Base-by-base conservation (phyloP, 92 coral and sea anemone species). In the Umimayanthus chanpuru region DNA sequence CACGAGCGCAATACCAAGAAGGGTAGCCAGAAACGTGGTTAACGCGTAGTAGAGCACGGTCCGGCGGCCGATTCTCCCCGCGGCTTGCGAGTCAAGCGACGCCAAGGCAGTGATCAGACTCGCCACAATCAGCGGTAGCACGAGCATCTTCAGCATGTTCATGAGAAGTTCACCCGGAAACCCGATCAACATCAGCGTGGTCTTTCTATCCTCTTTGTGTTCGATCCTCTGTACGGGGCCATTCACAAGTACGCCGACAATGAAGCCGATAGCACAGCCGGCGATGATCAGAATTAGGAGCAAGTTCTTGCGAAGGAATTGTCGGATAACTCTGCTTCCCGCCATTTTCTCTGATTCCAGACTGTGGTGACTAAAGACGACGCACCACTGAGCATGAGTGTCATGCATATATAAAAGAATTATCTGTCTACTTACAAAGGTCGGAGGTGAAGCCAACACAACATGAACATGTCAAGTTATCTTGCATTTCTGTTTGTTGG, bases 241-340 rank as follows among this genome's bases (percentile, higher is more conserved):
- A 79, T 96, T 96, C 16, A 89, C 91, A 10, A 93, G 74, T 15
- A 92, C 86, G 28, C 98, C 98, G 41, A 94, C 66, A 23, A 96
- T 90, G 82, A 96, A 96, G 18, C 98, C 98, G 76, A 93, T 88
- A 39, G 90, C 15, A n/a, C 93, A 97, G 65, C 98, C 98, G 26
- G 86, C 43, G 79, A 96, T 85, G 55, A 96, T 96, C 75, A 93
- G 86, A 38, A 96, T 73, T 76, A 96, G 88, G 30, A 96, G 93
- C 47, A 93, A 20, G 81, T 96, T 96, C 39, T 93, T 92, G 61
- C 86, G 89, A 20, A 93, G 50, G 28, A 92, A 88, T 32, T 32
- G 36, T 32, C 36, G 36, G 36, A 36, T 47, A 9, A 9, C 50
- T 47, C 50, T 7, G 9, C 10, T 47, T 47, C 50, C 50, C 50